phyloP scores from a whole-genome alignment of 2,888 invertebrate species.

The Dynastes maya region DNA sequence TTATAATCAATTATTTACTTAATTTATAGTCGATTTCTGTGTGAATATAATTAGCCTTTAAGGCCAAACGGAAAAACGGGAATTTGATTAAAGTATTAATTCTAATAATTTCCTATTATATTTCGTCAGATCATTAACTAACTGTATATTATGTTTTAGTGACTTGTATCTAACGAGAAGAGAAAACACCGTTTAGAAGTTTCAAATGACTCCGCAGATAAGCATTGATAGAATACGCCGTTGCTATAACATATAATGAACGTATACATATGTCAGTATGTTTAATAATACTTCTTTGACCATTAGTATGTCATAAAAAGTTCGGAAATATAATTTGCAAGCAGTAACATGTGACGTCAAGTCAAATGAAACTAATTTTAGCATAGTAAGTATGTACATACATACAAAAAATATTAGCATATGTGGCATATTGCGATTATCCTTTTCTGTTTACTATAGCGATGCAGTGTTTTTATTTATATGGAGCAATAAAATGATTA shows the following conservation, averaged over 20 bases:
- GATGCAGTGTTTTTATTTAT: no score
- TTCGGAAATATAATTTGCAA: not conserved
- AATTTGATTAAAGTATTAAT: not conserved
- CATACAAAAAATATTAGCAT: slow-evolving; percentile 1
- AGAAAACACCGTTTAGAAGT: slow-evolving; percentile 7
- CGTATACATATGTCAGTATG: no score
- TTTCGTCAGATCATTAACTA: not conserved
- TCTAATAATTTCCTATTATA: slow-evolving; percentile 15
- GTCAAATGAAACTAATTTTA: not conserved
- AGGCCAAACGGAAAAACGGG: not conserved
- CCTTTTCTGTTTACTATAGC: not conserved
- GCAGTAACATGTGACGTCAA: not conserved
- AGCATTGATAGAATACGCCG: no score
- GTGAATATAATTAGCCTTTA: not conserved
- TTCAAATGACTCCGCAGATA: not conserved
- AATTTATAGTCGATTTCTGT: not conserved
- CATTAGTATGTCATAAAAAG: not conserved
- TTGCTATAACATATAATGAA: no score
- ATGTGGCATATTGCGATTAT: not conserved
- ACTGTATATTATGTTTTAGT: slow-evolving; percentile 18
- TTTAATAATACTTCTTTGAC: no score
- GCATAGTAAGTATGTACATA: not conserved
- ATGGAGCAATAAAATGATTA: no score
- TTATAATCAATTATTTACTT: slow-evolving; percentile 4
- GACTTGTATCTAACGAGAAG: slow-evolving; percentile 17